A percentile compares a stretch with the other conserved stretches of the same genome.
These are phyloP conservation scores for Phataginus tetradactyla DNA, from an alignment of 2,797 vertebrate species.

Conservation along the genomic window DNA sequence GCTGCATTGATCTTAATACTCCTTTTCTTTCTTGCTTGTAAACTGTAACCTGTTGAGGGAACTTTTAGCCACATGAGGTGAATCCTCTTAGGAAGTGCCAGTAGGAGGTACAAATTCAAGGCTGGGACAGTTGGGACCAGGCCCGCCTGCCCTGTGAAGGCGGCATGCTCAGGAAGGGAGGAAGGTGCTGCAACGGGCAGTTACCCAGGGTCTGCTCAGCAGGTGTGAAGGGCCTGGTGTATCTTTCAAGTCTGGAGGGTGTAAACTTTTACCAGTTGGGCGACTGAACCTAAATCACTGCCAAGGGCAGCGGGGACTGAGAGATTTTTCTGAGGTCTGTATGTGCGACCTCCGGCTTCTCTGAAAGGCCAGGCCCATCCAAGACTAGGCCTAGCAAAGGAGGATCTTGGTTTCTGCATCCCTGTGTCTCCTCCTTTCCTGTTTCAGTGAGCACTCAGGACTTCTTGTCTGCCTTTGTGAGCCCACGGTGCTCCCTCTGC, in stretches of 20 bases:
- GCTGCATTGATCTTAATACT: neutral
- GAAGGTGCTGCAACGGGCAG: neutral
- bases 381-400: neutral
- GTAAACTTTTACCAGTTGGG: neutral
- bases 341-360: neutral
- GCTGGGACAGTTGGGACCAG: neutral
- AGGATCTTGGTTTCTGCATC: neutral
- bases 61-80: neutral
- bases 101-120: neutral
- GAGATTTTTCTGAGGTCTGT: neutral
- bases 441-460: neutral
- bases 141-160: neutral
- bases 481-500: neutral
- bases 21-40: neutral
- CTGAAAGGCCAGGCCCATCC: neutral
- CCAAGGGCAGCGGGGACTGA: neutral
- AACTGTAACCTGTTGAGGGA: neutral
- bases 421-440: neutral
- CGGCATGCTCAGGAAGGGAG: neutral
- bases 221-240: neutral
- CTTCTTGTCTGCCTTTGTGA: neutral
- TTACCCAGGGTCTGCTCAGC: neutral
- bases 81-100: neutral
- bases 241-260: neutral
- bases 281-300: neutral